Percentiles rank a stretch among this genome's conserved stretches.
Evolutionary conservation across 2,797 vertebrate species (phyloP).

Genomic region (Ctenosaura bakeri): DNA sequence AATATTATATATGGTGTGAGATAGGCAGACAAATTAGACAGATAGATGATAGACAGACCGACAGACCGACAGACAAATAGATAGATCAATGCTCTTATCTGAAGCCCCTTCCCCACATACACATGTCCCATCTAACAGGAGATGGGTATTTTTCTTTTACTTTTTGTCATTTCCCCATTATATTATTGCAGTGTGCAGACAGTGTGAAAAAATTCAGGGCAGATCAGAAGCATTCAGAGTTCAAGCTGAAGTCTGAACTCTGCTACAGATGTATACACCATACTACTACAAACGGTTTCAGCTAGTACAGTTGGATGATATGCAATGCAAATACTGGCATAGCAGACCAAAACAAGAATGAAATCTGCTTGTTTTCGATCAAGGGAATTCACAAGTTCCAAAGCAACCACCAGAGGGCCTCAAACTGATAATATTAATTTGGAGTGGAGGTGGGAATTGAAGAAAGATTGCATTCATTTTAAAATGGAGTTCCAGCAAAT

Average conservation of each 20-base stretch:
- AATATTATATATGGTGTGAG: too few relatives aligned
- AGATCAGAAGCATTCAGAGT: neutral
- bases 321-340: neutral
- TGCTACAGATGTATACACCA: neutral
- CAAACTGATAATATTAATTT: conserved; percentile 25
- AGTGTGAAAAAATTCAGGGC: neutral
- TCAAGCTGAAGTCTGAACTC: neutral
- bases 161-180: neutral
- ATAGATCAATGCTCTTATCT: too few relatives aligned
- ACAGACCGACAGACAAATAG: too few relatives aligned
- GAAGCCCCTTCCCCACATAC: too few relatives aligned
- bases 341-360: neutral
- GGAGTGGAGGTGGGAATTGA: too few relatives aligned
- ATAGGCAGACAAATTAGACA: too few relatives aligned
- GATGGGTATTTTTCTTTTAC: neutral
- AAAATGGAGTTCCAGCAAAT: conserved; percentile 41
- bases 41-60: too few relatives aligned
- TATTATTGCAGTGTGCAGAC: neutral
- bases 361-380: neutral
- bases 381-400: neutral
- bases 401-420: conserved; percentile 30
- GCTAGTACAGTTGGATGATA: neutral
- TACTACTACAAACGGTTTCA: neutral
- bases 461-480: conserved; percentile 9
- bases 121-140: neutral